Percentiles rank a stretch among this genome's conserved stretches.
Conservation (phyloP, 1,140 invertebrate genomes). For the Neodiprion lecontei region DNA sequence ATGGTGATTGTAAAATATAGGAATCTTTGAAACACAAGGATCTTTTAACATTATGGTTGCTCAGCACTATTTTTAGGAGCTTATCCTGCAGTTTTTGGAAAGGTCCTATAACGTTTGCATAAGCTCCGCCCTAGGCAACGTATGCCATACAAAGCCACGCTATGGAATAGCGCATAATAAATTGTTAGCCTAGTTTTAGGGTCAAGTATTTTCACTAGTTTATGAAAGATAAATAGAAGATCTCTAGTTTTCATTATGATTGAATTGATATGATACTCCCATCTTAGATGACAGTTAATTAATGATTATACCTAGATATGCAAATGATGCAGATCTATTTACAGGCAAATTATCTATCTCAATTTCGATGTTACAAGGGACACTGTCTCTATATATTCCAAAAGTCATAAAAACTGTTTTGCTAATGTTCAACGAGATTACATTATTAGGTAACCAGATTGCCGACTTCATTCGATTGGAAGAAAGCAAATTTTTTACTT, state of each 20-base stretch:
- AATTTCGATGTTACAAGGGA: background rate
- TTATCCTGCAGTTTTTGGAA: too few species aligned
- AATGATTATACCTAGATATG: background rate
- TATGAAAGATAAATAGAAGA: background rate
- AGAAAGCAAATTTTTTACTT: background rate
- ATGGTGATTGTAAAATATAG: too few species aligned
- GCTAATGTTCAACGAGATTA: background rate
- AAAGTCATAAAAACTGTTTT: slow-evolving; percentile 1
- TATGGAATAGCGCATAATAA: background rate
- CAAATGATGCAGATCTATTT: background rate
- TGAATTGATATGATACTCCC: background rate
- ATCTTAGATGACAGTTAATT: background rate
- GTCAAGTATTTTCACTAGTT: background rate
- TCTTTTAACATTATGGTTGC: too few species aligned
- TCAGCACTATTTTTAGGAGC: too few species aligned
- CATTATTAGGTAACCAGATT: background rate
- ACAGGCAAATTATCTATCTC: background rate
- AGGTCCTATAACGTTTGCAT: too few species aligned
- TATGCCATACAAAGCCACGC: background rate
- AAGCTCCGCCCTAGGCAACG: too few species aligned
- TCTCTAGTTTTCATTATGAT: background rate
- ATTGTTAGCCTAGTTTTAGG: background rate
- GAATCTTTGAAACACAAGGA: too few species aligned
- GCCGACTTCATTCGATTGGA: background rate
- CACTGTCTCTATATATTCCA: background rate